Conservation (phyloP, 1,140 invertebrate species). For the Lethocerus indicus region DNA sequence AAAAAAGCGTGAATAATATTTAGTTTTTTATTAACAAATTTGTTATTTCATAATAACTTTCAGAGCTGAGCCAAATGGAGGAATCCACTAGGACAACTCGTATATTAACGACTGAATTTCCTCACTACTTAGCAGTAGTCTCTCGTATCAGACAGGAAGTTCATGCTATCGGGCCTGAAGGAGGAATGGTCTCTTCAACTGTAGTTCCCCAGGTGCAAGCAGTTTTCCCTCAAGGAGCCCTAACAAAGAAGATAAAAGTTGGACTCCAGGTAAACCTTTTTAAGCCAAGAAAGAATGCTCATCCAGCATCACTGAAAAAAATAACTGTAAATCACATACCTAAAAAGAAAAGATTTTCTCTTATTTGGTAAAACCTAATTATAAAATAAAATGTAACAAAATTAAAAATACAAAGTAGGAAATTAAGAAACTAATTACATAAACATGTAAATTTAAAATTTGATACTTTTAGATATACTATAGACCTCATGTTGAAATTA, state of each 20-base stretch:
- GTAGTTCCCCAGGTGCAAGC: constrained; percentile 99
- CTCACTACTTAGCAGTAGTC: constrained; percentile 97
- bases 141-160: constrained; percentile 93
- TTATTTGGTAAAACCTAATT: constrained; percentile 49
- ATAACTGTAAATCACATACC: constrained; percentile 72
- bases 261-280: constrained; percentile 94
- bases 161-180: constrained; percentile 93
- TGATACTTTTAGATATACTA: background rate
- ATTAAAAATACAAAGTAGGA: background rate
- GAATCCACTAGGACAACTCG: constrained; percentile 46
- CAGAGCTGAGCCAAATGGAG: constrained; percentile 78
- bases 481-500: background rate
- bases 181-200: constrained; percentile 94
- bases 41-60: too few relatives aligned
- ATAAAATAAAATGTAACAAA: background rate
- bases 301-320: constrained; percentile 54
- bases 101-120: constrained; percentile 95
- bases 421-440: background rate
- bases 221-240: constrained; percentile 93
- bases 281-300: constrained; percentile 52
- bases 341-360: constrained; percentile 69
- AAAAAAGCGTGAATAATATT: too few relatives aligned
- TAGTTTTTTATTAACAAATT: too few relatives aligned
- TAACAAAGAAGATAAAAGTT: constrained; percentile 99
- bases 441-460: too few relatives aligned